Evolutionary conservation across 2,113 vertebrate genomes (phyloP), one percentile per base, ranked within the genome.

Genomic region (Phodopus roborovskii): DNA sequence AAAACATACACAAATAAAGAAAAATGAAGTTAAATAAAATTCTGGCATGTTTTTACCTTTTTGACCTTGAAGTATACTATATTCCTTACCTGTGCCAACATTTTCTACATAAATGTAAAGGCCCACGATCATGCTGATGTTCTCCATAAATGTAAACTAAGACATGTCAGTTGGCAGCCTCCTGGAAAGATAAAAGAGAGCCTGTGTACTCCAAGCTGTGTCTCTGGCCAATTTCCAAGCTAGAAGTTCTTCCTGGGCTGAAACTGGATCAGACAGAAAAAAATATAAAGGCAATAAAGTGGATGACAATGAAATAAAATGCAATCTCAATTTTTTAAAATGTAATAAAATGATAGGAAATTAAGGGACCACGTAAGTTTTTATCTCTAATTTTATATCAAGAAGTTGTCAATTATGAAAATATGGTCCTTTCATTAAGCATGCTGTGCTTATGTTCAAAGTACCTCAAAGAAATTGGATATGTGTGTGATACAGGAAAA

Each of bases 121-220:
- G n/a, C 45, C 39, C 45, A 88, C 7, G n/a, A 87, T 73, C 42
- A 62, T 48, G 48, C 68, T 94, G 48, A 74, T 90, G 53, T 91
- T 90, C 85, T 95, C 90, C 92, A 95, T 71, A 97, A 97, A 93
- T 89, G 83, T 87, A 95, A 94, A 95, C 62, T 62, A 87, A 96
- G 92, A 92, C 8, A 20, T 15, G 13, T 17, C 33, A 79, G 58
- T 39, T 93, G 93, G 87, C 94, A 95, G 84, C 91, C 86, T 86
- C 90, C 81, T 79, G 20, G 68, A 89, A 95, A 97, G 89, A 97
- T 73, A 68, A 89, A 96, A 92, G 92, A 94, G 58, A 26, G 3
- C 85, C 42, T 88, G 16, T n/a, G n/a, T 28, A 95, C 70, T 36
- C 39, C 86, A 89, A 91, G 78, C 85, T 94, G 96, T 79, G 88